Conservation (phyloP, 2,113 vertebrate species). For the Acinonyx jubatus region DNA sequence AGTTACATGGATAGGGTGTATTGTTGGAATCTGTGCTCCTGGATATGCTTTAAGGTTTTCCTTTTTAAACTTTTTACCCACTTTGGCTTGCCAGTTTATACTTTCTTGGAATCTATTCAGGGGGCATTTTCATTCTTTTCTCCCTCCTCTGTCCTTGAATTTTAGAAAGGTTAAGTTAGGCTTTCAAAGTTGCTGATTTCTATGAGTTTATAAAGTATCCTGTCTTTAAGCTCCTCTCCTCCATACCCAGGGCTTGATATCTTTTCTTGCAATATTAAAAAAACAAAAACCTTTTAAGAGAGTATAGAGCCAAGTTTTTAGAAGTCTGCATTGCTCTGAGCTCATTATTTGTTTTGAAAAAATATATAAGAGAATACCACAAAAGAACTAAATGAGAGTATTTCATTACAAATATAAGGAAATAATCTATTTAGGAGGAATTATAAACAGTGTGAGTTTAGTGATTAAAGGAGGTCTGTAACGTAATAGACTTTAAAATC, state of each 20-base stretch:
- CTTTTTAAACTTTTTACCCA: not conserved
- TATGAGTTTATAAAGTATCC: not conserved
- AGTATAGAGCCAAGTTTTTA: conserved; percentile 7
- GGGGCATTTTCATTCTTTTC: conserved; percentile 20
- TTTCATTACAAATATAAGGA: not conserved
- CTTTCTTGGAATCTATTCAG: conserved; percentile 1
- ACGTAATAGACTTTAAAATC: not conserved
- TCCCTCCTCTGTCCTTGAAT: not conserved
- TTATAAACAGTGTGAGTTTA: conserved; percentile 25
- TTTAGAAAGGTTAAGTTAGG: conserved; percentile 29
- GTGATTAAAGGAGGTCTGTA: not conserved
- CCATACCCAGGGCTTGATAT: not conserved
- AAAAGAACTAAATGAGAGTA: not conserved
- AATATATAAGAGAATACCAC: not conserved
- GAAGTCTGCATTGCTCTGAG: not conserved
- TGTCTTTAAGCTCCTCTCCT: not conserved
- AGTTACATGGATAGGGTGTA: not conserved
- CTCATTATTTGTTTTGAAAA: conserved; percentile 49
- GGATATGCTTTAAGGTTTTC: not conserved
- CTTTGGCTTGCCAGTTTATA: not conserved
- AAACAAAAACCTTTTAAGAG: not conserved
- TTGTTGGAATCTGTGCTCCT: not conserved
- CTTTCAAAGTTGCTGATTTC: not conserved
- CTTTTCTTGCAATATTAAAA: not conserved
- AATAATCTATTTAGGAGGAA: not conserved